These are phyloP conservation scores for Platichthys stellatus DNA, from an alignment of 2,113 vertebrate species.

Conservation along the genomic window DNA sequence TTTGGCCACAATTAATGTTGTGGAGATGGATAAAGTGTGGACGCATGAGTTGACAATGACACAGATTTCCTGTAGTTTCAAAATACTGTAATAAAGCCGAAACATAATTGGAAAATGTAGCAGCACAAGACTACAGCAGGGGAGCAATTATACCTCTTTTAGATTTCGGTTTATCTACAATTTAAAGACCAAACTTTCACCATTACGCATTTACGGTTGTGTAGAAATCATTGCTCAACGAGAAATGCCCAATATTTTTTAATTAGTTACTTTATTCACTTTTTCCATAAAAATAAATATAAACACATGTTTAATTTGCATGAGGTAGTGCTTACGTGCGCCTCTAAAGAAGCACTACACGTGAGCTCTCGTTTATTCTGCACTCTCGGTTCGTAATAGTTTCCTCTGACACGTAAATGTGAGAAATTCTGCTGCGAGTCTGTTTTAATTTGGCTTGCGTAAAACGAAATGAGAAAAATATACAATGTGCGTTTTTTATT, in stretches of 20 bases:
- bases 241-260: background rate
- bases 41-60: slow-evolving; percentile 76
- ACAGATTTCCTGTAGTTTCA: slow-evolving; percentile 68
- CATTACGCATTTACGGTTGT: background rate
- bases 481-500: background rate
- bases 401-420: background rate
- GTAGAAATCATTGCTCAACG: background rate
- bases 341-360: background rate
- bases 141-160: too few relatives aligned
- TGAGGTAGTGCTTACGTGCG: too few relatives aligned
- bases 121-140: background rate
- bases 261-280: background rate
- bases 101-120: background rate
- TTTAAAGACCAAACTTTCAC: background rate
- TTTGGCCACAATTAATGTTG: slow-evolving; percentile 38
- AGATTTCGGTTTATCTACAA: background rate
- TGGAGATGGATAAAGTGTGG: slow-evolving; percentile 66
- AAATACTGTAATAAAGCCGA: background rate
- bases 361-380: background rate
- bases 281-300: background rate
- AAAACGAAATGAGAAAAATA: slow-evolving; percentile 25
- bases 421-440: background rate
- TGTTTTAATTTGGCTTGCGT: slow-evolving; percentile 5
- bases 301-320: background rate
- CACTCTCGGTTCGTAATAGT: background rate